Evolutionary conservation across 2,888 invertebrate genomes (phyloP).

Genomic region (Tiliacea citrago): DNA sequence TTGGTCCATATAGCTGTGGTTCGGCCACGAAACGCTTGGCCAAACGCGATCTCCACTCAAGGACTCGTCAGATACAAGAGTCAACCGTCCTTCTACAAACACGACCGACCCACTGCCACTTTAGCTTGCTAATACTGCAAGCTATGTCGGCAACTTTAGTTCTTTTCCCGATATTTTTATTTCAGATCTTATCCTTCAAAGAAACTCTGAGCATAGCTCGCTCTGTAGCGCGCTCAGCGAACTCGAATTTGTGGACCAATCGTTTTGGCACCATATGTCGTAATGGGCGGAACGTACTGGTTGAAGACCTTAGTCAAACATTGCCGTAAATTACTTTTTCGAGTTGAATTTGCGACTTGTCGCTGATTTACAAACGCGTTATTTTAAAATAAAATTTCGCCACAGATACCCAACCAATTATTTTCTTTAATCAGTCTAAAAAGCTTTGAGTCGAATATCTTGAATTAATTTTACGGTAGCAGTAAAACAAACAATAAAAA

Average conservation of each 20-base stretch:
- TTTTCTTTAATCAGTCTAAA: background rate
- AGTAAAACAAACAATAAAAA: constrained; percentile 16
- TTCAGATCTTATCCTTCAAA: background rate
- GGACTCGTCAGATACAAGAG: background rate
- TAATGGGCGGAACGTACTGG: background rate
- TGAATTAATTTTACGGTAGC: background rate
- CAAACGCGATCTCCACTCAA: background rate
- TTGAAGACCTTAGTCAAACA: background rate
- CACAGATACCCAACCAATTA: too few species aligned
- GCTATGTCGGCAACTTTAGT: too few species aligned
- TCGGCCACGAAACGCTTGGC: background rate
- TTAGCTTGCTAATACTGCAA: background rate
- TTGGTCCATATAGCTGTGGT: too few species aligned
- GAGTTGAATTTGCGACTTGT: background rate
- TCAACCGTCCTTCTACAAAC: background rate
- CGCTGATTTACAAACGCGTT: too few species aligned
- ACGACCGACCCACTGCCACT: background rate
- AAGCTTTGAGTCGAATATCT: background rate
- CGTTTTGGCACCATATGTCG: background rate
- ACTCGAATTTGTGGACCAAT: background rate
- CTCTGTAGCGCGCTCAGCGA: background rate
- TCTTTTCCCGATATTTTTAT: background rate
- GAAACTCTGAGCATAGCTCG: background rate
- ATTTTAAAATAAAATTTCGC: too few species aligned
- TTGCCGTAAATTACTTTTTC: background rate